Conservation (phyloP, 2,888 invertebrate genomes). For the Lamproptera curius region DNA sequence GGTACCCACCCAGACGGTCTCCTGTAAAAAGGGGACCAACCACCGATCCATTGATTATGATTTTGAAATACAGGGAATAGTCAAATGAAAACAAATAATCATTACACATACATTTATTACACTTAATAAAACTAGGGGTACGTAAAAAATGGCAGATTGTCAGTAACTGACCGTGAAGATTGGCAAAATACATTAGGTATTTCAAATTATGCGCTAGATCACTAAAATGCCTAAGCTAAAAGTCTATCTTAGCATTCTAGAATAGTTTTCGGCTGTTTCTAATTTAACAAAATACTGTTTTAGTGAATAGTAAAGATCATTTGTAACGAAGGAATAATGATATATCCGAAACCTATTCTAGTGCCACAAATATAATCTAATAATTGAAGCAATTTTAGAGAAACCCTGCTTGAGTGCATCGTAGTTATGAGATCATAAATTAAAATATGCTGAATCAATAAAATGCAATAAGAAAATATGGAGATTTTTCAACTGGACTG, state of each 20-base stretch:
- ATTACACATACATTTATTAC: slow-evolving; percentile 69
- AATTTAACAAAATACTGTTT: background rate
- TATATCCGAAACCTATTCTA: slow-evolving; percentile 45
- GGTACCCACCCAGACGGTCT: too few species aligned
- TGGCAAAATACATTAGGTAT: slow-evolving; percentile 66
- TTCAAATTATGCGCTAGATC: slow-evolving; percentile 55
- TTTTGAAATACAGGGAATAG: too few species aligned
- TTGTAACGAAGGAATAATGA: background rate
- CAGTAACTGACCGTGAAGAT: slow-evolving; percentile 69
- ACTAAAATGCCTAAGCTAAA: slow-evolving; percentile 57
- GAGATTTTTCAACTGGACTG: slow-evolving; percentile 22
- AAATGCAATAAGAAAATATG: slow-evolving; percentile 47
- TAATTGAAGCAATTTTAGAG: slow-evolving; percentile 64
- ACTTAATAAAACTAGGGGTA: slow-evolving; percentile 72
- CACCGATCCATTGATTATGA: too few species aligned
- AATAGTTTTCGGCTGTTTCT: slow-evolving; percentile 46
- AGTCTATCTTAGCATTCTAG: slow-evolving; percentile 38
- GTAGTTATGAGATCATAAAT: slow-evolving; percentile 47
- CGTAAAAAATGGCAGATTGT: slow-evolving; percentile 77
- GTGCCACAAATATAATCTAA: slow-evolving; percentile 38
- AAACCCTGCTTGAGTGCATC: slow-evolving; percentile 64
- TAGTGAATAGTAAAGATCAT: background rate
- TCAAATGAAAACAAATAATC: slow-evolving; percentile 33
- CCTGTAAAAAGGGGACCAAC: too few species aligned
- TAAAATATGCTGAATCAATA: slow-evolving; percentile 33